Evolutionary conservation across 2,888 invertebrate species (phyloP), one percentile per base, ranked within the genome.

Genomic region (Glaucopsyche alexis): DNA sequence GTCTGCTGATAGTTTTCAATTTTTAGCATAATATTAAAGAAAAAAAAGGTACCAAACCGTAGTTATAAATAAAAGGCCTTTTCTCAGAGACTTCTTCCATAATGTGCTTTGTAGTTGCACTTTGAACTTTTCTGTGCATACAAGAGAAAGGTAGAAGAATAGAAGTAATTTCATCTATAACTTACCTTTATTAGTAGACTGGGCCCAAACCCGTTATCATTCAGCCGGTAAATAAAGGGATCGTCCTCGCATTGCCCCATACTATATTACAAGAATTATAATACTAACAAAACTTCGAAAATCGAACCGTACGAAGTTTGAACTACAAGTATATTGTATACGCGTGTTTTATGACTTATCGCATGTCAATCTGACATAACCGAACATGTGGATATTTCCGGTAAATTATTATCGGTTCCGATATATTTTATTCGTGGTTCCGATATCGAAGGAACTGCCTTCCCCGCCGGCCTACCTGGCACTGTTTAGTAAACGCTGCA

Each of bases 171-270:
- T 42, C 42, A 42, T 13, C 9, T 13, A 47, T 47, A 47, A 8
- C 65, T 50, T 93, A 96, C 96, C 95, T 96, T 96, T 66, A 95
- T 91, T 71, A 96, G 93, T 66, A 96, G 91, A 86, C 95, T 95
- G n/a, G 96, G 96, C 79, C 96, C 96, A 70, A 93, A 93, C 42
- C 96, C 96, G 81, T 94, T 95, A 81, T 96, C 96, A 85, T 96
- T 96, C 76, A 96, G 91, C 77, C 96, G 94, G 86, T 96, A 96
- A 82, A 96, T 93, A 83, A 96, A 96, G 55, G 96, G 96, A 75
- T 95, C 95, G 80, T 95, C 95, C 84, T 84, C 91, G 73, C 81
- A 80, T 75, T 84, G 85, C 77, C 90, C 90, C 93, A 93, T 94
- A 72, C 72, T 77, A 50, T 45, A 11, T 47, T n/a, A 60, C 19